Percentiles rank a stretch among this genome's conserved stretches.
These are phyloP conservation scores for Nematolebias whitei DNA, from an alignment of 2,113 vertebrate genomes.

Conservation along the genomic window DNA sequence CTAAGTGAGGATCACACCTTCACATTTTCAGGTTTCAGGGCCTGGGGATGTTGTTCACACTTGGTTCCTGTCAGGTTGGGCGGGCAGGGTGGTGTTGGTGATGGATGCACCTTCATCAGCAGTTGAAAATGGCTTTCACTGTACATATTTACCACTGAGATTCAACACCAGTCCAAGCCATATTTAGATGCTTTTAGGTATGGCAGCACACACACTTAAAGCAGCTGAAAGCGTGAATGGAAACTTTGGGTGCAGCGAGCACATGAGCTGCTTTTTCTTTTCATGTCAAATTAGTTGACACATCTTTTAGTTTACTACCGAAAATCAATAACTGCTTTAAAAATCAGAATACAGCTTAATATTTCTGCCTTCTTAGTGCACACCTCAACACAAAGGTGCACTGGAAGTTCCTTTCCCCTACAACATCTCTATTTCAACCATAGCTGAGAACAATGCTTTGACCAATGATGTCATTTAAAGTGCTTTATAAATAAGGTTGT, in stretches of 20 bases:
- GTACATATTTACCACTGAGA: conserved; percentile 78
- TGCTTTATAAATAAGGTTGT: too few relatives aligned
- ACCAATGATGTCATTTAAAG: too few relatives aligned
- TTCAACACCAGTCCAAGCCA: conserved; percentile 52
- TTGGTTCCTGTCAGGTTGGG: conserved; percentile 48
- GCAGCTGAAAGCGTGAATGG: conserved; percentile 11
- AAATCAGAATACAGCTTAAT: too few relatives aligned
- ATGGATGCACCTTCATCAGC: conserved; percentile 41
- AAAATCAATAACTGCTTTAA: too few relatives aligned
- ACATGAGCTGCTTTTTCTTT: conserved; percentile 4
- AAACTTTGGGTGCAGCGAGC: background rate
- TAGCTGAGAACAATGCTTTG: too few relatives aligned
- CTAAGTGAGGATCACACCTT: conserved; percentile 72
- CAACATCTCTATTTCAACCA: too few relatives aligned
- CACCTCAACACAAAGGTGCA: too few relatives aligned
- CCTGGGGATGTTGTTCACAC: conserved; percentile 51
- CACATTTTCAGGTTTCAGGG: conserved; percentile 61
- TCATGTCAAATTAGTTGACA: background rate
- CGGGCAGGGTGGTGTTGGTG: conserved; percentile 57
- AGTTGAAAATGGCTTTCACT: conserved; percentile 69
- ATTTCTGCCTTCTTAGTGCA: too few relatives aligned
- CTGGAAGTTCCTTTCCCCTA: too few relatives aligned
- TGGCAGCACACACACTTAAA: conserved; percentile 21
- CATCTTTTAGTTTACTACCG: background rate
- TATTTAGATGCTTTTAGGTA: conserved; percentile 56